Base-by-base conservation (phyloP, 2,888 invertebrate genomes). In the Drosophila mayaguana region DNA sequence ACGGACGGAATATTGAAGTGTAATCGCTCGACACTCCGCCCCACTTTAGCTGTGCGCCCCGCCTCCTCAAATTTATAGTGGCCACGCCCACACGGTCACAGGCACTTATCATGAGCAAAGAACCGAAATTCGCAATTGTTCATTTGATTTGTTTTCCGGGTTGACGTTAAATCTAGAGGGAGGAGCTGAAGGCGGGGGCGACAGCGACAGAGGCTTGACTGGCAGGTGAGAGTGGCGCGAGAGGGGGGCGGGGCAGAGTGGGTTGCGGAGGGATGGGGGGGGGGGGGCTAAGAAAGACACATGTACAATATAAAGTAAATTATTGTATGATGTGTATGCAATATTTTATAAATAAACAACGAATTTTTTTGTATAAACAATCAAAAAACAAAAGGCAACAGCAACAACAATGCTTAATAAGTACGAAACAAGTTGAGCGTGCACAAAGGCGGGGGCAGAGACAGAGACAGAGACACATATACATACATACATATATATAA, bases 301-400 rank as follows among this genome's bases (percentile, higher is more conserved):
- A 63, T 74, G 69, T 81, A 72, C 68, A 75, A 73, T 66, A 68
- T 54, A 63, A 80, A 73, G 71, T 81, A 74, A 78, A 78, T 72
- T 54, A 75, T 69, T 85, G 80, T 85, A 63, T 80, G 85, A 79
- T 82, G 85, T 75, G 85, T 80, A 71, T 80, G 85, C 83, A 76
- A 78, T 83, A 63, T 86, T 81, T 67, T 83, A 77, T 74, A 86
- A 83, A 83, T 83, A 83, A 83, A 83, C 83, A 74, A 63, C 68
- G 56, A 46, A 63, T 43, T 69, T 73, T 82, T 73, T 56, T 72
- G 62, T 71, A 78, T 80, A 74, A 85, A 72, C 78, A 80, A 70
- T 71, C 76, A 63, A 77, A 78, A 77, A 56, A 68, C 53, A 63
- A 71, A 25, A 57, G 25, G 4, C 22, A 22, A 50, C 62, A 51